Conservation (phyloP, 2,113 vertebrate species). For the Anguilla rostrata region DNA sequence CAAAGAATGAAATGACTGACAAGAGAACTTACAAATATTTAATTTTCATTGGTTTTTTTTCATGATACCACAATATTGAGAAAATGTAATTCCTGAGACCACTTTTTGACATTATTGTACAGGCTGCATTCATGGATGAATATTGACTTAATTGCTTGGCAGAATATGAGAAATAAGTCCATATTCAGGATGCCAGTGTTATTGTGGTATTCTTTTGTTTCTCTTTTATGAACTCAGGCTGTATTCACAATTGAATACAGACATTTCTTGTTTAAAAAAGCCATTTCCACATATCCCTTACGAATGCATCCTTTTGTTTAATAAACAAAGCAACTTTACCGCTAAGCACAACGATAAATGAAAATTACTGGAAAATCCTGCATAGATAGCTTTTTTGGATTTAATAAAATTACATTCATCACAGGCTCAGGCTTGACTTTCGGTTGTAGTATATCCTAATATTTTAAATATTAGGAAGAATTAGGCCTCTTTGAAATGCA, state of each 20-base stretch:
- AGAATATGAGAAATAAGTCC: neutral
- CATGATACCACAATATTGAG: neutral
- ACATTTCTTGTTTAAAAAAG: neutral
- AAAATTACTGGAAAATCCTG: neutral
- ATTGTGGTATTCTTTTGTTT: slow-evolving; percentile 14
- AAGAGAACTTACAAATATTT: neutral
- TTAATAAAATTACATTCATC: neutral
- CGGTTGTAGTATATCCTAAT: neutral
- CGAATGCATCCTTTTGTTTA: neutral
- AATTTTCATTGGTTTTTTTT: neutral
- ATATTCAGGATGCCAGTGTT: neutral
- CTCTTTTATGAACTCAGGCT: neutral
- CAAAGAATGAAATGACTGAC: neutral
- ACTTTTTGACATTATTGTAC: neutral
- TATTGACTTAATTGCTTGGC: slow-evolving; percentile 7
- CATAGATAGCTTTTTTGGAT: neutral
- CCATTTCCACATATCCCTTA: neutral
- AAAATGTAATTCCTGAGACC: neutral
- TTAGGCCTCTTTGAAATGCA: neutral
- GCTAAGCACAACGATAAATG: neutral
- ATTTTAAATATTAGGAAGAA: neutral
- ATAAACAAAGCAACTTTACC: neutral
- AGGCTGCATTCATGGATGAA: neutral
- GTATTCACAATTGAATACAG: neutral
- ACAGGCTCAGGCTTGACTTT: neutral